Evolutionary conservation across 37 sponge, comb jelly and placozoan genomes (phyloP).

Genomic region (Corticium candelabrum): DNA sequence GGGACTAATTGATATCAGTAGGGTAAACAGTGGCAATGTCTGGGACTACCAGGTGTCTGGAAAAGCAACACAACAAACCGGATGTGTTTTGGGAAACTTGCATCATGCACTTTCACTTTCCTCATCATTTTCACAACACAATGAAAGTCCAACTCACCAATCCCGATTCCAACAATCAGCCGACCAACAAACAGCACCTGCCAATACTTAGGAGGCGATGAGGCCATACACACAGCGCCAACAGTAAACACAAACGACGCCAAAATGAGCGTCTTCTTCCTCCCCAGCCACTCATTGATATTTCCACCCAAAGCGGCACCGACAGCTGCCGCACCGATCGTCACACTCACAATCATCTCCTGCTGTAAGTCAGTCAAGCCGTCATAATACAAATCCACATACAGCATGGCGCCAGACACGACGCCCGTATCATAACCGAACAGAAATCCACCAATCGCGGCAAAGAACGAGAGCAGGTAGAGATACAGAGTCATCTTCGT

Average conservation of each 20-base stretch:
- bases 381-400: constrained; percentile 26
- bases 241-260: constrained; percentile 74
- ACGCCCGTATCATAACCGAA: constrained; percentile 96
- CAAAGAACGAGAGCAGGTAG: constrained; percentile 18
- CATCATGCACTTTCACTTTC: too few species aligned
- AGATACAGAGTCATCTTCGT: constrained; percentile 14
- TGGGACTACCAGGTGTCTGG: too few species aligned
- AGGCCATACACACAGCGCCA: constrained; percentile 61
- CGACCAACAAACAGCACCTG: constrained; percentile 64
- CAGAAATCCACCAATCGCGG: constrained; percentile 70
- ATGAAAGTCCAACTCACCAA: constrained; percentile 26
- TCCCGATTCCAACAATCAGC: constrained; percentile 62
- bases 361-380: constrained; percentile 26
- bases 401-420: constrained; percentile 79
- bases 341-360: constrained; percentile 68
- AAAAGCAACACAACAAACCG: too few species aligned
- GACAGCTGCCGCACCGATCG: constrained; percentile 69
- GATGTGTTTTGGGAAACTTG: too few species aligned
- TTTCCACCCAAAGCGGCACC: constrained; percentile 46
- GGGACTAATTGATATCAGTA: too few species aligned
- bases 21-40: too few species aligned
- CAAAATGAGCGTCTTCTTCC: constrained; percentile 46
- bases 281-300: constrained; percentile 49
- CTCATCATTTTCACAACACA: too few species aligned
- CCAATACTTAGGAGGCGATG: constrained; percentile 20